These are phyloP conservation scores for Rallus limicola DNA, from an alignment of 2,113 vertebrate genomes.

Conservation along the genomic window DNA sequence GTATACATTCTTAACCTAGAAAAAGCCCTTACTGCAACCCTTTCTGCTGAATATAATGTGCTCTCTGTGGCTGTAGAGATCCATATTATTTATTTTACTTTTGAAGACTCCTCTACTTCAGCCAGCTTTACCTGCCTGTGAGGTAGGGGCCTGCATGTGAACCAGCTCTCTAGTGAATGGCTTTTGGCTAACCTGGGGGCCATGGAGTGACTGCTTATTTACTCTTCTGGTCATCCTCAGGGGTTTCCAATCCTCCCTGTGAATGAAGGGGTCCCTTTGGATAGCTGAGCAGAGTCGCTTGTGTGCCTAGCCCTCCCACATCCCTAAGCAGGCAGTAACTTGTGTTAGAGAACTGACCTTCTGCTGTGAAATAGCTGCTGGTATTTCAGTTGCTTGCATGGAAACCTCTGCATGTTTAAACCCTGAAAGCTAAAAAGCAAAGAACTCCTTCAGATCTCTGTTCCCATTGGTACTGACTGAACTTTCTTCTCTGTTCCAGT, in stretches of 20 bases:
- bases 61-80: neutral
- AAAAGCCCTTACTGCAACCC: neutral
- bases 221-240: neutral
- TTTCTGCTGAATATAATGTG: neutral
- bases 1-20: neutral
- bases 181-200: neutral
- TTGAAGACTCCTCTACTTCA: neutral
- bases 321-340: neutral
- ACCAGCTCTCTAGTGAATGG: neutral
- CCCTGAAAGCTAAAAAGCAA: neutral
- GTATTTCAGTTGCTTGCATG: neutral
- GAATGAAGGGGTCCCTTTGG: neutral
- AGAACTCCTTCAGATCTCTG: neutral
- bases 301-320: neutral
- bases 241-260: neutral
- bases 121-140: neutral
- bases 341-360: neutral
- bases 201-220: neutral
- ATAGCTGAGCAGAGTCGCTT: neutral
- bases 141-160: neutral
- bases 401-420: neutral
- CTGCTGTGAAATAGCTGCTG: neutral
- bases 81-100: neutral
- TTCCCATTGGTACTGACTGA: neutral
- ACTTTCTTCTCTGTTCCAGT: slow-evolving; percentile 79